Base-by-base conservation (phyloP, 2,113 vertebrate genomes). In the Psittacula cyanocephala region DNA sequence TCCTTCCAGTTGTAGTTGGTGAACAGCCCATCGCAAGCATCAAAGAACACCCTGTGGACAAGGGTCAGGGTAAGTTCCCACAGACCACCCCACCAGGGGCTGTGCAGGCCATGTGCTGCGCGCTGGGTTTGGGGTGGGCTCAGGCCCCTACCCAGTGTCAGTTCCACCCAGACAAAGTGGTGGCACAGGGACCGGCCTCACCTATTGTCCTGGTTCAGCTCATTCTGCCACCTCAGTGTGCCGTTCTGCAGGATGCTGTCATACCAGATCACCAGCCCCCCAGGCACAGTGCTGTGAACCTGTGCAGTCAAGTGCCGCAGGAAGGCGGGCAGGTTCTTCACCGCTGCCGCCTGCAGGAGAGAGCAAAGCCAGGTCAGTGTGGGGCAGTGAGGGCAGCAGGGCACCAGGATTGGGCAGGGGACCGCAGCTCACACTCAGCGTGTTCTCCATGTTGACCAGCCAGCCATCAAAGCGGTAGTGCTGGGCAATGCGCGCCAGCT, bases 1-100 rank as follows among this genome's bases (percentile, higher is more conserved):
- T 98, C 98, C 11, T 97, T 98, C 99, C 99, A 99, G 97, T 99
- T 99, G 95, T 99, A 99, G 98, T 99, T 99, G 81, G 99, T 99
- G 95, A 99, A 99, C 65, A 99, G 97, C 57, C 99, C 99, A 0
- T 99, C 99, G 0, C 99, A 99, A 18, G 97, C 96, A 0, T 99
- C 98, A 0, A 99, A 99, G 95, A 99, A 99, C 44, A 98, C 72
- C 84, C 99, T 99, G 91, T 28, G 43, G 39, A 62, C 0, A 1
- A 33, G 25, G 31, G 53, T 5, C 12, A 25, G 50, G 18, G 78
- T 25, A 71, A 25, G 50, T 13, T 27, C 53, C 57, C 1, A 0
- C 46, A 65, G 7, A 4, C 3, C 5, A 4, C 52, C 27, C 62
- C 33, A 27, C 9, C 4, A 0, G 9, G 39, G 52, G 53, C 53